Evolutionary conservation across 2,888 invertebrate genomes (phyloP).

Genomic region (Drosophila longiperda): DNA sequence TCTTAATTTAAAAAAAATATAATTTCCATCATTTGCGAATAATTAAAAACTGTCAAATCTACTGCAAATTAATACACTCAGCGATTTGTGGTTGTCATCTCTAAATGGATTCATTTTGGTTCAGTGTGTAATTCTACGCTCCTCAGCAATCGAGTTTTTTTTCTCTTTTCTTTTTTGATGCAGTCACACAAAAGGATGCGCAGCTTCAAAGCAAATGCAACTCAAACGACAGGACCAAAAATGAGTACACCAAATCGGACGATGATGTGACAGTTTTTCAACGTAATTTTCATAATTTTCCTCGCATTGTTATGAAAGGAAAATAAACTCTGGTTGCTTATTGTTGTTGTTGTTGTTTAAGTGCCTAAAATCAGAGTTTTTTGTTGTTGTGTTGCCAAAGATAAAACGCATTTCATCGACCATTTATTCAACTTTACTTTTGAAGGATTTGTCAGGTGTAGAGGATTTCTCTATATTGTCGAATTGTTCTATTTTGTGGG

Average conservation of each 20-base stretch:
- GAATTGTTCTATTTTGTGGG: neutral
- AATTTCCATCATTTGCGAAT: neutral
- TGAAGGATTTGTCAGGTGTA: slow-evolving; percentile 62
- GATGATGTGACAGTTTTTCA: slow-evolving; percentile 79
- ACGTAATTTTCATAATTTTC: slow-evolving; percentile 63
- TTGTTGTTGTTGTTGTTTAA: slow-evolving; percentile 56
- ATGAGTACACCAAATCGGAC: slow-evolving; percentile 41
- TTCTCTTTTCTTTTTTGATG: slow-evolving; percentile 8
- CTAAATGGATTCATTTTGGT: slow-evolving; percentile 26
- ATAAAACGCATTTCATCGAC: slow-evolving; percentile 70
- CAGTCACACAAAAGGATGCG: slow-evolving; percentile 48
- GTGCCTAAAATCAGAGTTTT: slow-evolving; percentile 71
- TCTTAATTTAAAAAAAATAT: neutral
- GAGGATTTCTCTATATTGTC: slow-evolving; percentile 16
- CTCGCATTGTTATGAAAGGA: slow-evolving; percentile 39
- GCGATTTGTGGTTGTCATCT: slow-evolving; percentile 20
- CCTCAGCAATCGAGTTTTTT: slow-evolving; percentile 5
- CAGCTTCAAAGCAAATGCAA: slow-evolving; percentile 75
- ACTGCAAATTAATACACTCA: neutral
- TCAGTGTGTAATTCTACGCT: slow-evolving; percentile 46
- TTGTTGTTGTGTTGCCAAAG: slow-evolving; percentile 72
- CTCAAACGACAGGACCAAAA: slow-evolving; percentile 38
- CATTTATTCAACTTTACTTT: slow-evolving; percentile 35
- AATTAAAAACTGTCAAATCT: neutral
- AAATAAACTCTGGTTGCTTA: slow-evolving; percentile 27